Evolutionary conservation across 2,113 vertebrate species (phyloP), one percentile per base, ranked within the genome.

Genomic region (Loxodonta africana): DNA sequence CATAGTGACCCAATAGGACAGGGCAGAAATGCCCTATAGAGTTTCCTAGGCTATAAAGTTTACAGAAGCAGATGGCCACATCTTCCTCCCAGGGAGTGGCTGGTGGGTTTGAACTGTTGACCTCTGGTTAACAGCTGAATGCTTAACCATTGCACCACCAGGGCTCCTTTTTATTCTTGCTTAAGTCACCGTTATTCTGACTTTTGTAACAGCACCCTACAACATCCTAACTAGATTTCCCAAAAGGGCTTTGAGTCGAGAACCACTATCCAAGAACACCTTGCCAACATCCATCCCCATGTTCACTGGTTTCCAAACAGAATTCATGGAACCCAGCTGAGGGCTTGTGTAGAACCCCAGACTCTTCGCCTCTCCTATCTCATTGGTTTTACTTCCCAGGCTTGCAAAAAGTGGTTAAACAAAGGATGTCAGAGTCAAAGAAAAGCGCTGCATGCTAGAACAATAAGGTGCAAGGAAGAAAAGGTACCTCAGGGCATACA

Each of bases 321-420:
- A 21, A 28, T 30, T 44, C 57, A 2, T 53, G 41, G 62, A 73
- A 9, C 12, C 53, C 89, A 41, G 0, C 15, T 1, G 14, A 41
- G 17, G 46, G 65, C 46, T 57, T 0, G 1, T n/a, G 20, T 1
- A 46, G 28, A 73, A 20, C 17, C 9, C 12, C 20, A 0, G 18
- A 18, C 14, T 5, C 83, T 18, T 14, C 41, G 1, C 48, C 23
- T 26, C 37, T 69, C 62, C 62, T 7, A 0, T 30, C 7, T n/a
- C 21, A 2, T 2, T 44, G 78, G 26, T 48, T 83, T 33, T 60
- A 84, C 12, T 23, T 53, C 21, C 46, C 2, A 73, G 65, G 71
- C 51, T 80, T 88, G 18, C 28, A 57, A 20, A 87, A 74, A 51
- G 21, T 8, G 26, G 33, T 44, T 81, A 83, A 28, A 51, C 21